Base-by-base conservation (phyloP, 1,140 invertebrate species). In the Monochamus saltuarius region DNA sequence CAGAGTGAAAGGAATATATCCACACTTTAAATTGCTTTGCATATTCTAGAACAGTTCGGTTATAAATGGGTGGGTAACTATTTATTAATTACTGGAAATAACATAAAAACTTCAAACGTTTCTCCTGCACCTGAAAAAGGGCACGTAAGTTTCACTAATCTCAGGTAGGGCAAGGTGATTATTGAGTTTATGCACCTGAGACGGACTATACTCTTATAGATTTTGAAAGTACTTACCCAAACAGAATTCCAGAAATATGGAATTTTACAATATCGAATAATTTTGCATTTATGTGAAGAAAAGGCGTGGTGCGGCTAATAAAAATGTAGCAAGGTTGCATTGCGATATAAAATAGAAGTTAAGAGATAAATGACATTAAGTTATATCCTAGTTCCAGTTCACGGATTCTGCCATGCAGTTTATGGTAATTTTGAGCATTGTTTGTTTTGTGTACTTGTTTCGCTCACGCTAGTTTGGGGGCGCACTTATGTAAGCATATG, bases 341-440 rank as follows among this genome's bases (percentile, higher is more conserved):
- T 62, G 59, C 69, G 57, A 63, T 71, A 71, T 71, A 71, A 71
- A 69, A 69, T 59, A 67, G 59, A 63, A 67, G 61, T 62, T 60
- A 62, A 62, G 62, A 65, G 60, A 66, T 71, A 69, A 66, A 69
- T 66, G 54, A 59, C 60, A 68, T 61, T 56, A 61, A 71, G 47
- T 54, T 60, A 66, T 59, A 61, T 61, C 51, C 53, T 61, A 64
- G 61, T 63, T 56, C 47, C 61, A 63, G 62, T 56, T 60, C 57
- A 59, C 56, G 38, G 65, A 64, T 67, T 49, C 57, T 50, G 55
- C 55, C 52, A 67, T 67, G 65, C 61, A 64, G 61, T 60, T 56
- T 58, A 56, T 67, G 65, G 66, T 68, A 65, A 61, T 58, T 62
- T 51, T 50, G 40, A 13, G 16, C 40, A 17, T 17, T 42, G 16